Conservation (phyloP, 2,113 vertebrate genomes). For the Empidonax traillii region DNA sequence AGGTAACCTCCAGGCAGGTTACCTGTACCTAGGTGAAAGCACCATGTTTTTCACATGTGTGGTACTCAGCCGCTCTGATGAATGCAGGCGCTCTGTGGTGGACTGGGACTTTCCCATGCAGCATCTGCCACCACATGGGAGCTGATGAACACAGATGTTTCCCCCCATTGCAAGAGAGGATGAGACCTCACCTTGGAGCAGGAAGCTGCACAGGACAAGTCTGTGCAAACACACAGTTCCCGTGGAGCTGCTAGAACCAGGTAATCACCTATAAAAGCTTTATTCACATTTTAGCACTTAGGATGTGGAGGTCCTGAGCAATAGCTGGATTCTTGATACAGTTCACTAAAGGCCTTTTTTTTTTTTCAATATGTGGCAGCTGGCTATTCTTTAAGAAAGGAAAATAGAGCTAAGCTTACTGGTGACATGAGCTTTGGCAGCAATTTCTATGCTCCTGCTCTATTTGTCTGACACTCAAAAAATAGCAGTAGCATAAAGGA, state of each 20-base stretch:
- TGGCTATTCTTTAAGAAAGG: neutral
- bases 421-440: neutral
- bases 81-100: fast-evolving
- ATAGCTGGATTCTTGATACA: neutral
- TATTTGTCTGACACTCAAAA: neutral
- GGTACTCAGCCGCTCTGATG: neutral
- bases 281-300: neutral
- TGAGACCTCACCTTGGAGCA: neutral
- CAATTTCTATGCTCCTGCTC: neutral
- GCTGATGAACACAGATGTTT: neutral
- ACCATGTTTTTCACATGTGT: fast-evolving
- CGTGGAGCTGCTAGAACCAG: neutral
- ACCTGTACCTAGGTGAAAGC: neutral
- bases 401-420: neutral
- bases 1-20: neutral
- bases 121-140: fast-evolving
- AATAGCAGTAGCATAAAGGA: neutral
- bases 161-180: neutral
- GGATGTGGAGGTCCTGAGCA: neutral
- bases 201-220: neutral
- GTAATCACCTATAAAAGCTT: neutral
- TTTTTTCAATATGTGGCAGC: neutral
- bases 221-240: neutral
- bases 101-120: neutral
- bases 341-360: neutral